Evolutionary conservation across 2,113 vertebrate species (phyloP), one percentile per base, ranked within the genome.

Genomic region (Xenopus tropicalis): DNA sequence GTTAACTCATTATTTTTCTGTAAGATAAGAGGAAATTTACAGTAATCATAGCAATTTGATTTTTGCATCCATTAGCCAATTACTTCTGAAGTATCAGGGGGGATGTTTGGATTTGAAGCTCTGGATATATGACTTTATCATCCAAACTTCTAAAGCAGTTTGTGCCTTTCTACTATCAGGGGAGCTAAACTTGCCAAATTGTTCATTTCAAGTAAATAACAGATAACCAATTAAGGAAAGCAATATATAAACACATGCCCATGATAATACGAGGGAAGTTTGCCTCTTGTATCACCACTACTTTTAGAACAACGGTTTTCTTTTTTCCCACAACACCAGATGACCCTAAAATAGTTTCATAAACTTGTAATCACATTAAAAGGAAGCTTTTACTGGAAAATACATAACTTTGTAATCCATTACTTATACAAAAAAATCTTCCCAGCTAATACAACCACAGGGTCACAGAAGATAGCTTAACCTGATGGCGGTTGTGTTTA

Each of bases 261-360:
- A 66, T 56, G 77, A 86, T 88, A 90, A 91, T 90, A 89, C 85
- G 83, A 87, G 80, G 87, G 90, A 89, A 90, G 82, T 87, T 91
- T 87, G 88, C 90, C 89, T 85, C 90, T 93, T 87, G 90, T 93
- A 91, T 92, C 89, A 90, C 88, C 90, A 87, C 90, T 83, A 88
- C 89, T 89, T 88, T 85, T 88, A 86, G 88, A 80, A 87, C 87
- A 85, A 83, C 84, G 84, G 78, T 77, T 81, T 81, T 90, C 81
- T 83, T 79, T 88, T 93, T 93, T 93, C 90, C 90, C 91, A 92
- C 88, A 91, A 87, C 90, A 91, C 87, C 87, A 85, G 88, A 78
- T 93, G 90, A 92, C 90, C 90, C 90, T 86, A 90, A 86, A 85
- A 92, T 92, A 92, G 89, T 92, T 92, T 86, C 87, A 88, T 87